Evolutionary conservation across 2,888 invertebrate genomes (phyloP), one percentile per base, ranked within the genome.

Genomic region (Hydropsyche betteni): DNA sequence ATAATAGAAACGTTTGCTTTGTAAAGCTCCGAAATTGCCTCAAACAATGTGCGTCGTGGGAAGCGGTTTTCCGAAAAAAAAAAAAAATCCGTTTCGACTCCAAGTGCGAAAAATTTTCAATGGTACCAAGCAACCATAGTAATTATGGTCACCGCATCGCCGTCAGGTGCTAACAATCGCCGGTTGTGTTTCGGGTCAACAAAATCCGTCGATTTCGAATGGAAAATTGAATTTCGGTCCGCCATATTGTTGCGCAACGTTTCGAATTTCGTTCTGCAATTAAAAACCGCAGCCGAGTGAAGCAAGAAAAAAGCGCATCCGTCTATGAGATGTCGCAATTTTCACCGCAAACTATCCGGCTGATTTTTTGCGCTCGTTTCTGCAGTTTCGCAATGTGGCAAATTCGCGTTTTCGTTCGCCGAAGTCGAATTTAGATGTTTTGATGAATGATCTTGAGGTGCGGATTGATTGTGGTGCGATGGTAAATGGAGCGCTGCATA

Each of bases 31-130:
- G 3, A 44, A 44, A 44, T 8, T 8, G 6, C 10, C 44, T 6
- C 44, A 44, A 8, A 44, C 44, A 44, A 44, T 44, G 44, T 8
- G 24, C 58, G 8, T 58, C 58, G 58, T 58, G 58, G 24, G 58
- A 58, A 58, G 58, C 6, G 53, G 53, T 53, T 53, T 16, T 58
- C 58, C 12, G 2, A 16, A 10, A 14, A 16, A 16, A 10, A 14
- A 16, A 24, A 58, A 58, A 24, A 8, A 24, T 58, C 14, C 8
- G 8, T 58, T 44, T 10, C 44, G 44, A 44, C 1, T 44, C 10
- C 10, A 10, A 44, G 58, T 58, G 58, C 58, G 53, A 58, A 58
- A 58, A 58, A 58, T 58, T 58, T 58, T 58, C 16, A 58, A 58
- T 58, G 58, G 16, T 64, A 64, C 24, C 24, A 24, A 24, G 24